Evolutionary conservation across 1,140 invertebrate species (phyloP), one percentile per base, ranked within the genome.

Genomic region (Pentalonia nigronervosa): DNA sequence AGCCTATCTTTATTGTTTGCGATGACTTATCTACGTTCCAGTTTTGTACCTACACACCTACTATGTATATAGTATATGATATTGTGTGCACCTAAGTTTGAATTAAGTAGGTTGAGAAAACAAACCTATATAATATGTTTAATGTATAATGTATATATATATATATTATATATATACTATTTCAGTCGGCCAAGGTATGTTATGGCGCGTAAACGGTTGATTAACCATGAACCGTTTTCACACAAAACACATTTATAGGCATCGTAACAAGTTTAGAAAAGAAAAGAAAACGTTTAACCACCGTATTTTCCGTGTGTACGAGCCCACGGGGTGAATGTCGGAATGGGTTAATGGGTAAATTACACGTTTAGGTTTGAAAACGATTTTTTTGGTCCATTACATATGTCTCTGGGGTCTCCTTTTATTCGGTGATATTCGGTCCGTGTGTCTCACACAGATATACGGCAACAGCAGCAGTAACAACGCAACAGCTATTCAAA

Each of bases 171-270:
- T n/a, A n/a, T n/a, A 47, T 87, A 87, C n/a, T 87, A 87, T 2
- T 47, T 87, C 4, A 20, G 11, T 48, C 41, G 84, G 76, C 17
- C 1, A 4, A 83, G 34, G 36, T 83, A 41, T 25, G 41, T 83
- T 87, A 87, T 48, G 25, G 60, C 11, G 60, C 30, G 30, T 89
- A 89, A 89, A 89, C 87, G 87, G 87, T 53, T 34, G 34, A 89
- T 89, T 89, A 53, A 53, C 87, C 87, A 48, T 53, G 48, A 53
- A 89, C 48, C 48, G 34, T 89, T 89, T 89, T 89, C 48, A 89
- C 87, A 53, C 87, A 89, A 36, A 53, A 86, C 84, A 14, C 25
- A 86, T 41, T 36, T 30, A 87, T 48, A 83, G 30, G n/a, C 17
- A 67, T 50, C 48, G 14, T 60, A 67, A 67, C 30, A 9, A n/a